A percentile compares a stretch with the other conserved stretches of the same genome.
These are phyloP conservation scores for Linnaemya tessellans DNA, from an alignment of 2,888 invertebrate species.

Conservation along the genomic window DNA sequence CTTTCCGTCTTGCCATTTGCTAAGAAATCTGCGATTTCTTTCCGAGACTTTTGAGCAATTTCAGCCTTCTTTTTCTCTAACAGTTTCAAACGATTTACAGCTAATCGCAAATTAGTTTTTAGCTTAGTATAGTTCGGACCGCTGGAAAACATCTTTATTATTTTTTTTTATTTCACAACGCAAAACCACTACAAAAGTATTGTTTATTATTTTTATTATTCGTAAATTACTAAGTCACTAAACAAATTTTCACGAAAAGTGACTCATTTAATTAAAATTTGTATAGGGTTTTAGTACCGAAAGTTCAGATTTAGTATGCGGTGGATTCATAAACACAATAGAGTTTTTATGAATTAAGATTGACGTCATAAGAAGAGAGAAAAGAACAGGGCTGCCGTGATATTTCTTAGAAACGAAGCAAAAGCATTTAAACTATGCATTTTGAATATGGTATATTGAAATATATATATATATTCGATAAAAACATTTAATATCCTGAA, in stretches of 20 bases:
- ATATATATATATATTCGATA: no score
- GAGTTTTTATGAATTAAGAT: slow-evolving; percentile 4
- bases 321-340: slow-evolving; percentile 28
- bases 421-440: no score
- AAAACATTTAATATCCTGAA: no score
- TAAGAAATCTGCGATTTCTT: slow-evolving; percentile 98
- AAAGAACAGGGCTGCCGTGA: slow-evolving; percentile 12
- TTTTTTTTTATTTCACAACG: not conserved
- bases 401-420: not conserved
- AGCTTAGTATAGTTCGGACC: slow-evolving; percentile 97
- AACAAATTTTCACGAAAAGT: slow-evolving; percentile 55
- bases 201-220: not conserved
- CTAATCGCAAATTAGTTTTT: slow-evolving; percentile 96
- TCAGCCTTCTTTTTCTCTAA: slow-evolving; percentile 99
- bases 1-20: slow-evolving; percentile 92
- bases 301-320: not conserved
- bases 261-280: slow-evolving; percentile 51
- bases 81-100: slow-evolving; percentile 96
- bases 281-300: slow-evolving; percentile 1
- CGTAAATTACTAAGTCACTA: not conserved
- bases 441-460: no score
- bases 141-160: slow-evolving; percentile 90
- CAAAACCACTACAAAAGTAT: not conserved
- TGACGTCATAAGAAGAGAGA: slow-evolving; percentile 38
- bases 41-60: slow-evolving; percentile 94